Evolutionary conservation across 2,797 vertebrate genomes (phyloP).

Genomic region (Eptatretus atami): DNA sequence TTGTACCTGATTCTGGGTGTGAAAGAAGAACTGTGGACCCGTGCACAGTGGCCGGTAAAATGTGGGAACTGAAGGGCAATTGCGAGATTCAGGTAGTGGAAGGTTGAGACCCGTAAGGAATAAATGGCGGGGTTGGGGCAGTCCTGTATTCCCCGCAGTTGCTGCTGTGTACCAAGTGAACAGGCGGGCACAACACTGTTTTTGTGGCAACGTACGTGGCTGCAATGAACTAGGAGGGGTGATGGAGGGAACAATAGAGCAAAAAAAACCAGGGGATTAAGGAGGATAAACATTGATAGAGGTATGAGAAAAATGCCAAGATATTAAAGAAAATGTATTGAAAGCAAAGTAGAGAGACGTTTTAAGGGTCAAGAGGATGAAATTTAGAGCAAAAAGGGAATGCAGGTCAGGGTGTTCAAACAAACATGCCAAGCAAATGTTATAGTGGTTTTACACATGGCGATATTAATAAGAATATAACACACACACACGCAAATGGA

Average conservation of each 20-base stretch:
- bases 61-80: too few relatives aligned
- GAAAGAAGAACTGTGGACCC: conserved; percentile 5
- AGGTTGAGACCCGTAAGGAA: background rate
- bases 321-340: background rate
- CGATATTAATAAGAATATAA: too few relatives aligned
- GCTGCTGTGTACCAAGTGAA: background rate
- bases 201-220: conserved; percentile 5
- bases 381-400: too few relatives aligned
- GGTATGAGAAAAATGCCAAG: background rate
- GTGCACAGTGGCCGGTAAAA: background rate
- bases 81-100: too few relatives aligned
- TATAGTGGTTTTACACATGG: too few relatives aligned
- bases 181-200: background rate
- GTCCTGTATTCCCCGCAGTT: background rate
- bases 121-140: background rate
- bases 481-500: too few relatives aligned
- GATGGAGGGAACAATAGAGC: background rate
- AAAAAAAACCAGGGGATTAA: background rate
- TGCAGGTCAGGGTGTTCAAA: too few relatives aligned
- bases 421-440: too few relatives aligned
- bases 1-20: conserved; percentile 1
- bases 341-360: too few relatives aligned
- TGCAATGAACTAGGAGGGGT: conserved; percentile 4
- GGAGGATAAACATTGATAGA: background rate
- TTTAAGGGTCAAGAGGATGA: too few relatives aligned